Conservation (phyloP, 2,888 invertebrate species). For the Cartodere bifasciata region DNA sequence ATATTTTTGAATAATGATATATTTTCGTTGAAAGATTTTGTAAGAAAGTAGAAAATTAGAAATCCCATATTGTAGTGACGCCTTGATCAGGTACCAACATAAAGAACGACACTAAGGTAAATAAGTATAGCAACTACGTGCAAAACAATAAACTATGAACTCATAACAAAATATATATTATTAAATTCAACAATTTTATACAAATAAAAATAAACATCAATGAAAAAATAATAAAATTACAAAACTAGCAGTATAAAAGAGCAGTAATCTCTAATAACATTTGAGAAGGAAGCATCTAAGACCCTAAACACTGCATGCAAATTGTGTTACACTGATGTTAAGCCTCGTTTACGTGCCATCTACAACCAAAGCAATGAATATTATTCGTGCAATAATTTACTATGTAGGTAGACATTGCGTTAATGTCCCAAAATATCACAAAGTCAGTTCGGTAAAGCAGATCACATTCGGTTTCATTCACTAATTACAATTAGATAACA, state of each 20-base stretch:
- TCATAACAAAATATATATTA: slow-evolving; percentile 45
- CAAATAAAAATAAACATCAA: slow-evolving; percentile 34
- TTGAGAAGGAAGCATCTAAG: slow-evolving; percentile 32
- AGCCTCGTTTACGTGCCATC: slow-evolving; percentile 1
- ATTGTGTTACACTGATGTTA: slow-evolving; percentile 4
- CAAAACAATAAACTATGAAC: slow-evolving; percentile 20
- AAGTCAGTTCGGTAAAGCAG: slow-evolving; percentile 20
- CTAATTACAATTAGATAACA: too few relatives aligned
- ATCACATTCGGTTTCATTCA: slow-evolving; percentile 16
- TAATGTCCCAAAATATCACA: slow-evolving; percentile 18
- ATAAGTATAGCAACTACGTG: too few relatives aligned
- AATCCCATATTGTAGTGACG: too few relatives aligned
- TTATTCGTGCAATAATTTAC: slow-evolving; percentile 11
- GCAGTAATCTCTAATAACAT: slow-evolving; percentile 23
- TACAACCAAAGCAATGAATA: slow-evolving; percentile 12
- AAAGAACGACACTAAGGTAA: slow-evolving; percentile 18
- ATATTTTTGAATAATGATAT: too few relatives aligned
- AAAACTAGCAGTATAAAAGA: slow-evolving; percentile 28
- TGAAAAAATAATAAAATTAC: slow-evolving; percentile 33
- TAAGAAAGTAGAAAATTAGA: too few relatives aligned
- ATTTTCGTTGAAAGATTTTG: too few relatives aligned
- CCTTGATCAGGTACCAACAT: slow-evolving; percentile 29
- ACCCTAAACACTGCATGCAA: slow-evolving; percentile 19
- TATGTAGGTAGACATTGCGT: slow-evolving; percentile 7
- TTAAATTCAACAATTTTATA: slow-evolving; percentile 38